These are phyloP conservation scores for Grapholita molesta DNA, from an alignment of 1,140 invertebrate genomes.

Conservation along the genomic window DNA sequence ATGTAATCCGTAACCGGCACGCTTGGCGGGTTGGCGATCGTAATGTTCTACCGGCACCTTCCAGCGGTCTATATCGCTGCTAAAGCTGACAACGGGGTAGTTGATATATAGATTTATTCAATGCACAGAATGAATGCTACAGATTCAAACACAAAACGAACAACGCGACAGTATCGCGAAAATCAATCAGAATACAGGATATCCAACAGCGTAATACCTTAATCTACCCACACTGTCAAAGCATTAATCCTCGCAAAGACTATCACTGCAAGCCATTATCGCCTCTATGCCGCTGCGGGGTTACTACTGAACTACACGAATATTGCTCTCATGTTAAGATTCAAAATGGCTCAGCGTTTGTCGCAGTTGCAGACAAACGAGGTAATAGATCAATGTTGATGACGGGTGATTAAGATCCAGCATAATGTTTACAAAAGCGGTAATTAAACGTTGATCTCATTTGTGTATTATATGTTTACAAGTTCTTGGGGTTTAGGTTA, in stretches of 20 bases:
- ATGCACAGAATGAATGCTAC: neutral
- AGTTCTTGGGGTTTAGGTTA: neutral
- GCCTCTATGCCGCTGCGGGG: neutral
- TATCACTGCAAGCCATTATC: neutral
- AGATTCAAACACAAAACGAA: neutral
- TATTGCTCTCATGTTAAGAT: neutral
- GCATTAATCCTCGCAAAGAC: neutral
- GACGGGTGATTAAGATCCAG: neutral
- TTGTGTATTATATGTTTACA: neutral
- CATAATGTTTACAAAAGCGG: neutral
- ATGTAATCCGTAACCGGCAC: too few relatives aligned
- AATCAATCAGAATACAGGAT: neutral
- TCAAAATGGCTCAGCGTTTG: neutral
- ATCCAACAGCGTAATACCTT: neutral
- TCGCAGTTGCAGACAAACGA: neutral
- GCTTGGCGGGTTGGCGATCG: too few relatives aligned
- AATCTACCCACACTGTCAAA: neutral
- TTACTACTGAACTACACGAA: neutral
- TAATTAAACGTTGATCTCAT: neutral
- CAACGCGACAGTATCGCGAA: neutral
- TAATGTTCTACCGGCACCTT: too few relatives aligned
- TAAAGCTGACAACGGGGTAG: too few relatives aligned
- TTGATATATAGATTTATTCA: too few relatives aligned
- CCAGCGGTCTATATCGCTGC: too few relatives aligned
- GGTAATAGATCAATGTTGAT: neutral